Percentiles rank a stretch among this genome's conserved stretches.
Conservation (phyloP, 2,888 invertebrate species). For the Drosophila nr. perissopoda region DNA sequence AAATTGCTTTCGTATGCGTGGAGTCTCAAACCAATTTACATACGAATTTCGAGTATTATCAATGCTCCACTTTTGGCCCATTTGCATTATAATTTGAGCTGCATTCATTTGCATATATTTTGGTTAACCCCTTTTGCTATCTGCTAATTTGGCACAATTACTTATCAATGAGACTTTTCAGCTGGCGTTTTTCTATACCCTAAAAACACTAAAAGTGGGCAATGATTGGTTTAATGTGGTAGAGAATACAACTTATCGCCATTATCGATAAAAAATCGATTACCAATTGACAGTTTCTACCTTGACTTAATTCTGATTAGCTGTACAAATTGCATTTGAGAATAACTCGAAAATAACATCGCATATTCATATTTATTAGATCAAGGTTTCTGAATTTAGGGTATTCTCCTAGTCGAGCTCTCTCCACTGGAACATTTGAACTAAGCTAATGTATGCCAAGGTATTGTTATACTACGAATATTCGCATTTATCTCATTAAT, state of each 20-base stretch:
- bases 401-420: not conserved
- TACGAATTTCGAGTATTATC: slow-evolving; percentile 19
- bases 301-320: not conserved
- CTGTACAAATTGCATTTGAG: not conserved
- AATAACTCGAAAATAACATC: not conserved
- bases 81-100: not conserved
- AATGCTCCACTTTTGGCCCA: slow-evolving; percentile 1
- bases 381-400: not conserved
- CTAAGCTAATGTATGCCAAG: slow-evolving; percentile 27
- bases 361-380: not conserved
- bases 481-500: not conserved
- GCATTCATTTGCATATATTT: slow-evolving; percentile 35
- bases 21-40: slow-evolving; percentile 8
- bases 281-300: not conserved
- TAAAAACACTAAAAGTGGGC: not conserved
- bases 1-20: slow-evolving; percentile 10
- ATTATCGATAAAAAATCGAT: not conserved
- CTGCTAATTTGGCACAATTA: slow-evolving; percentile 59
- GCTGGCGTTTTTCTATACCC: not conserved
- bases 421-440: not conserved
- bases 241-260: not conserved
- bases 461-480: not conserved
- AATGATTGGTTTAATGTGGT: not conserved
- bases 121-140: slow-evolving; percentile 24
- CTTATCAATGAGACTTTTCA: slow-evolving; percentile 33